Evolutionary conservation across 2,888 invertebrate genomes (phyloP), one percentile per base, ranked within the genome.

Genomic region (Calliphora vomitoria): DNA sequence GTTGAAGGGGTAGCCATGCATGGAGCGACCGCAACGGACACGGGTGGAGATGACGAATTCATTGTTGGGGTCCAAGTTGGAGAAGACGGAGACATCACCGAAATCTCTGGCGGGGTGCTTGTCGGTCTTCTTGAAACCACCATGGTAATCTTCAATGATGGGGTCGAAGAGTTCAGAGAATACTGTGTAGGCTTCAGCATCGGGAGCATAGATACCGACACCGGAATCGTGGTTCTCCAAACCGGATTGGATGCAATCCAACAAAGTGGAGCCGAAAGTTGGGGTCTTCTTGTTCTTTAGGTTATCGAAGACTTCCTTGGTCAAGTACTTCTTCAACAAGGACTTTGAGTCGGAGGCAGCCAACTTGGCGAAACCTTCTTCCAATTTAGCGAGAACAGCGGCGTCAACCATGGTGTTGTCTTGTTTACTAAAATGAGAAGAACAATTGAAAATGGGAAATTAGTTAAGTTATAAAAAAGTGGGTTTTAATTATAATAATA

Each of bases 61-160:
- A 91, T 96, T 96, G 92, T 96, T 95, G 88, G 99, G 98, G 95
- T 99, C 99, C 92, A 99, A 95, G 94, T 99, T 98, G 93, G 97
- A 97, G 91, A 99, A 97, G 91, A 96, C 95, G 94, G 95, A 96
- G 35, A 98, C 97, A 95, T 99, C 98, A 92, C 99, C 99, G 95
- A 98, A 99, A 95, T 98, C 97, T 94, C 96, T 97, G 89, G 97
- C 95, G 25, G 99, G 99, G 94, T 99, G 99, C 94, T 97, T 97
- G 95, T 98, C 98, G 93, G 96, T 96, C 94, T 97, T 97, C 95
- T 97, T 97, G 96, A 99, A 99, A 91, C 98, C 98, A 94, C 95
- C 96, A 95, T 99, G 99, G 95, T 99, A 99, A 94, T 98, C 98
- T 94, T 98, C 98, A 94, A 99, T 99, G 95, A 99, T 97, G 94